Percentiles rank a stretch among this genome's conserved stretches.
Conservation (phyloP, 2,113 vertebrate genomes). For the Parus major region DNA sequence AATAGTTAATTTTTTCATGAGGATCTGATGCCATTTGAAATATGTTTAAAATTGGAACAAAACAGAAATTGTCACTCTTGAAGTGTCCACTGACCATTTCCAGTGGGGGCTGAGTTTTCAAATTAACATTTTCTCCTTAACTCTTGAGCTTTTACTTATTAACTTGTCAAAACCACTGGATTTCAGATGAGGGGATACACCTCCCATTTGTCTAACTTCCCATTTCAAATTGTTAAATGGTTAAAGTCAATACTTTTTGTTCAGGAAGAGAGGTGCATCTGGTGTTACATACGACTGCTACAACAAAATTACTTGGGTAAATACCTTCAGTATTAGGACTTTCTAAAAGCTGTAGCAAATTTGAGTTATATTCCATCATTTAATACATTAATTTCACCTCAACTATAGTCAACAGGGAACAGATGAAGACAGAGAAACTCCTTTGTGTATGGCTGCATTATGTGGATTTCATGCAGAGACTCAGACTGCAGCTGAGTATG, state of each 20-base stretch:
- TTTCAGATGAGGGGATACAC: neutral
- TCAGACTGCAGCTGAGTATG: conserved; percentile 8
- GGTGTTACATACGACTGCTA: neutral
- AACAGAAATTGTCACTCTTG: neutral
- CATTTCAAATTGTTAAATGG: neutral
- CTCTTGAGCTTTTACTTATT: neutral
- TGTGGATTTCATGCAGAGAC: neutral
- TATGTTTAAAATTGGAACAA: neutral
- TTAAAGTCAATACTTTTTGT: neutral
- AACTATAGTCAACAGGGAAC: neutral
- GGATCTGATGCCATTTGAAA: neutral
- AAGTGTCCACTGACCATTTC: neutral
- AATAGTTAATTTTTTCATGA: neutral
- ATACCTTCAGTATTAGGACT: neutral
- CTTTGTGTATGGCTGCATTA: neutral
- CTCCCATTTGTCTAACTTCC: neutral
- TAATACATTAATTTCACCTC: conserved; percentile 6
- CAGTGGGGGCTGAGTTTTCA: neutral
- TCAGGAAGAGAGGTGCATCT: neutral
- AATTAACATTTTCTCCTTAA: neutral
- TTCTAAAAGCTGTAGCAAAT: neutral
- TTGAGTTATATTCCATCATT: neutral
- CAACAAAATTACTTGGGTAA: neutral
- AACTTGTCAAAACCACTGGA: neutral
- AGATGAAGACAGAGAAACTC: neutral